Conservation (phyloP, 2,113 vertebrate genomes). For the Cyanoliseus patagonus region DNA sequence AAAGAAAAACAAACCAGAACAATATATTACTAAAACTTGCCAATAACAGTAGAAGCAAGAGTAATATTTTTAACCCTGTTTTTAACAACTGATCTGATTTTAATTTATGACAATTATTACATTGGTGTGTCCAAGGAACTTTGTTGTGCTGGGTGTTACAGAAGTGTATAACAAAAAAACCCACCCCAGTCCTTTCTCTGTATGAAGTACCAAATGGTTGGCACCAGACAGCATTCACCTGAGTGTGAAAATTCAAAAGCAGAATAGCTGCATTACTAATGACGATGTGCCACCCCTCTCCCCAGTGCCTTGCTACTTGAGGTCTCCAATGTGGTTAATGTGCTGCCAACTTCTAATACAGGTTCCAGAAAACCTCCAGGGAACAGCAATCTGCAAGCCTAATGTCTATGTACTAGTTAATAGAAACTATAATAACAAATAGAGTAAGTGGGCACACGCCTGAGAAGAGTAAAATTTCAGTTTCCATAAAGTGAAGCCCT, state of each 20-base stretch:
- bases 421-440: neutral
- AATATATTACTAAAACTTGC: neutral
- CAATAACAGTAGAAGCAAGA: neutral
- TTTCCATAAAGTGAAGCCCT: neutral
- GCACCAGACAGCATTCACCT: neutral
- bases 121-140: neutral
- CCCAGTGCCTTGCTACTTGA: neutral
- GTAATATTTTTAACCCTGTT: neutral
- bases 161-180: fast-evolving
- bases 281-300: neutral
- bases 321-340: neutral
- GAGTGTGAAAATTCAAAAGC: neutral
- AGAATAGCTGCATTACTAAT: conserved; percentile 5
- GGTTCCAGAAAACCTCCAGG: neutral
- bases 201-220: neutral
- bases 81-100: neutral
- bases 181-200: neutral
- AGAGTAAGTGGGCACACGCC: neutral
- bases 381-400: neutral
- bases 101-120: neutral
- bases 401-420: neutral
- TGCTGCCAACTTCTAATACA: neutral
- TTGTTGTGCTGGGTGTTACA: neutral
- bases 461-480: conserved; percentile 1
- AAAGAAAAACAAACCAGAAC: neutral